Percentiles rank a stretch among this genome's conserved stretches.
Evolutionary conservation across 1,140 invertebrate genomes (phyloP).

Genomic region (Ceratina australensis): DNA sequence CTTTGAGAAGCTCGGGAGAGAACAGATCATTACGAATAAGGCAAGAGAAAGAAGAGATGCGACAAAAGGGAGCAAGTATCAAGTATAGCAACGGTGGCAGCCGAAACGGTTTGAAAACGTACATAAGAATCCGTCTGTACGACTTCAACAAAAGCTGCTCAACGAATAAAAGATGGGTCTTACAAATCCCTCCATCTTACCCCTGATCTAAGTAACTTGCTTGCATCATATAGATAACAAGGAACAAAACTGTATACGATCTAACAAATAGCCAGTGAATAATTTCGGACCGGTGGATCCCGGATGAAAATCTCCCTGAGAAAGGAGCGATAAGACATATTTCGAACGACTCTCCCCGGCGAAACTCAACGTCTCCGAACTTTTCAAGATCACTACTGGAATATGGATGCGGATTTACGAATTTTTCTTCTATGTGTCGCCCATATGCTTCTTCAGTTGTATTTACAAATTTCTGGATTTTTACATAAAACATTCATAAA

Average conservation of each 20-base stretch:
- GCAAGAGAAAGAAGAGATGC: neutral
- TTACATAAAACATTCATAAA: too few relatives aligned
- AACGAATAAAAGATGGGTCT: slow-evolving; percentile 17
- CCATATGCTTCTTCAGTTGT: too few relatives aligned
- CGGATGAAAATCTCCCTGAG: neutral
- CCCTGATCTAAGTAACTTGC: neutral
- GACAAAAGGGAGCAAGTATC: slow-evolving; percentile 33
- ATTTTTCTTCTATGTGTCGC: too few relatives aligned
- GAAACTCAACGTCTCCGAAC: neutral
- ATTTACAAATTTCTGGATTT: too few relatives aligned
- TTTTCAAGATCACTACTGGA: neutral
- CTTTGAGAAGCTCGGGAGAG: neutral
- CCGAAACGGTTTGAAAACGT: slow-evolving; percentile 35
- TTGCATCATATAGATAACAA: slow-evolving; percentile 20
- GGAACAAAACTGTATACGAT: slow-evolving; percentile 21
- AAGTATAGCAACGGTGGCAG: slow-evolving; percentile 41
- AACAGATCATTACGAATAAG: slow-evolving; percentile 26
- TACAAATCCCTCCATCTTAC: slow-evolving; percentile 4
- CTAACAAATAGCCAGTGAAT: slow-evolving; percentile 20
- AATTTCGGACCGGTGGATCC: neutral
- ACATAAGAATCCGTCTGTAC: slow-evolving; percentile 35
- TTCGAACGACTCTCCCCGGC: neutral
- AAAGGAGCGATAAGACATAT: slow-evolving; percentile 6
- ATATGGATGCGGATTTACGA: too few relatives aligned
- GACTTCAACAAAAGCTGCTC: slow-evolving; percentile 20